Evolutionary conservation across 2,113 vertebrate genomes (phyloP), one percentile per base, ranked within the genome.

Genomic region (Rhadina sibilatrix): DNA sequence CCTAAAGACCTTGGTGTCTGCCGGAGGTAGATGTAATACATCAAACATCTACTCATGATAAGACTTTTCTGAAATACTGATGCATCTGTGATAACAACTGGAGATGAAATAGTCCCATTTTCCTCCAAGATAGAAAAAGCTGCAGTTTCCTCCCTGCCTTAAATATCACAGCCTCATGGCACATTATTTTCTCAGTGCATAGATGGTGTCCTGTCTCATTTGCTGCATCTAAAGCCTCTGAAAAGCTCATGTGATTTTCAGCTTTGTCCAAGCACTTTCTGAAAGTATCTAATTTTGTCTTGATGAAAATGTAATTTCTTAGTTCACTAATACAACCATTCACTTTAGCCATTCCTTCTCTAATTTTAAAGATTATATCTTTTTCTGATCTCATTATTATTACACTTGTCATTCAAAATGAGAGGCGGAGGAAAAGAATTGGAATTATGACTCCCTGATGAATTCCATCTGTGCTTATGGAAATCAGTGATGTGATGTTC

Each of bases 271-370:
- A 89, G 86, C 65, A 84, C 90, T 97, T 96, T 94, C 81, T 88
- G 40, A 87, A 96, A 94, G 54, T 93, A 78, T 91, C 83, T 94
- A 93, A 94, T 96, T 96, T 94, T 93, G 75, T 87, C 94, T 76
- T 93, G 93, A 96, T 93, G 90, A 90, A 97, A 97, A 95, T 92
- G 78, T 82, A 96, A 95, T 97, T 95, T 97, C 75, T 97, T 95
- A 95, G 54, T 96, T 92, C 90, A 28, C 76, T 95, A 93, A 96
- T 94, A 88, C 47, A 90, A 83, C 88, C 60, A 63, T 92, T 95
- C 85, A 86, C 74, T 97, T 95, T 81, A 91, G 66, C 81, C 84
- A 94, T 93, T 93, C 87, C 65, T 97, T 70, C 81, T 79, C 86
- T 93, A 93, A 96, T 96, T 97, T 97, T 94, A 77, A 94, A 95